Evolutionary conservation across 2,113 vertebrate genomes (phyloP).

Genomic region (Onychostruthus taczanowskii): DNA sequence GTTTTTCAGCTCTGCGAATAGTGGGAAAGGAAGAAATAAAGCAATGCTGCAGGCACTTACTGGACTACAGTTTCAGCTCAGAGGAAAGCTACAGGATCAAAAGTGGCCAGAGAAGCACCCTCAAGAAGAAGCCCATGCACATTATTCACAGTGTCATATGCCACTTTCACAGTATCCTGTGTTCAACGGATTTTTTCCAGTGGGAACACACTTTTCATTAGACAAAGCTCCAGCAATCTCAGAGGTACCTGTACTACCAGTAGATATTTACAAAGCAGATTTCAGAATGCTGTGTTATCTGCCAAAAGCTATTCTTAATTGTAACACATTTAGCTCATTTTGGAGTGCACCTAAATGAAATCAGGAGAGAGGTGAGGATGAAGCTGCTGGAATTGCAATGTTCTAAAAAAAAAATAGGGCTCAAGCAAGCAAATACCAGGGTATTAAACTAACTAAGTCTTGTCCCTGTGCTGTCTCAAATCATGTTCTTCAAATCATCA

Average conservation of each 20-base stretch:
- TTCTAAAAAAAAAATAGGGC: background rate
- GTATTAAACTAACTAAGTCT: background rate
- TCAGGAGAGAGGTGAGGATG: background rate
- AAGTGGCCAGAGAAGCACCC: slow-evolving; percentile 27
- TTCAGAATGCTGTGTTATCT: background rate
- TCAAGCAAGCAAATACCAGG: background rate
- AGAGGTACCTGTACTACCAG: slow-evolving; percentile 69
- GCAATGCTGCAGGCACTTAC: slow-evolving; percentile 72
- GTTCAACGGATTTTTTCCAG: slow-evolving; percentile 55
- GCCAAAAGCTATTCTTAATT: background rate
- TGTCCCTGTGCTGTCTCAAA: background rate
- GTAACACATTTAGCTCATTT: background rate
- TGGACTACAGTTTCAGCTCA: slow-evolving; percentile 60
- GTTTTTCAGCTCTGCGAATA: slow-evolving; percentile 33
- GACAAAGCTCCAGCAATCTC: slow-evolving; percentile 40
- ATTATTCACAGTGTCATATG: slow-evolving; percentile 13
- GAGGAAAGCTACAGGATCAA: slow-evolving; percentile 63
- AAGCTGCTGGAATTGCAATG: background rate
- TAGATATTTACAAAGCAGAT: slow-evolving; percentile 25
- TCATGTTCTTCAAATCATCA: background rate
- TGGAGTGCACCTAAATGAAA: background rate
- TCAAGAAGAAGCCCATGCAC: slow-evolving; percentile 28
- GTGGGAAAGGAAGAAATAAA: slow-evolving; percentile 53
- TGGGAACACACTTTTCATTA: slow-evolving; percentile 50
- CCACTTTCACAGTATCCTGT: slow-evolving; percentile 42